A percentile compares a stretch with the other conserved stretches of the same genome.
These are phyloP conservation scores for Elanus axillaris DNA, from an alignment of 2,113 vertebrate species.

Conservation along the genomic window DNA sequence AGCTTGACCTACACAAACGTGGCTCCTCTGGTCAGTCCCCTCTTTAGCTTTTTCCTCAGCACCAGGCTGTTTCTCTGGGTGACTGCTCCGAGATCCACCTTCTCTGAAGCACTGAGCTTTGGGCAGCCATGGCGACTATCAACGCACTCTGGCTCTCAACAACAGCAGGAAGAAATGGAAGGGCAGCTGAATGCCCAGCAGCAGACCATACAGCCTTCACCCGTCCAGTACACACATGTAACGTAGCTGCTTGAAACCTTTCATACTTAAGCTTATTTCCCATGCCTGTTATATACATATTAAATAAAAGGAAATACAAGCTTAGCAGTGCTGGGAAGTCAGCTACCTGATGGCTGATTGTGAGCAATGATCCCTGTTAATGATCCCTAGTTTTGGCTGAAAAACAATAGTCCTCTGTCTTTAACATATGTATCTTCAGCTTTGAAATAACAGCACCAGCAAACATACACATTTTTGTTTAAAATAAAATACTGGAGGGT, in stretches of 20 bases:
- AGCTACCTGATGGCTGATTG: neutral
- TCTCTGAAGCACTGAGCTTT: neutral
- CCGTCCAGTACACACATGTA: neutral
- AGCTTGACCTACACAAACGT: neutral
- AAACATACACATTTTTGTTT: neutral
- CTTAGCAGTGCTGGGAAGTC: neutral
- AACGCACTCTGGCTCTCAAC: fast-evolving
- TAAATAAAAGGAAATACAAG: neutral
- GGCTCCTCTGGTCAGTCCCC: neutral
- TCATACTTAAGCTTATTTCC: neutral
- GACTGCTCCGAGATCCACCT: neutral
- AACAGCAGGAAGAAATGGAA: neutral
- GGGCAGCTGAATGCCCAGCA: neutral
- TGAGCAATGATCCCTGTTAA: too few relatives aligned
- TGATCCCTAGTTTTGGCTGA: neutral
- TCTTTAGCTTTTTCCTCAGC: neutral
- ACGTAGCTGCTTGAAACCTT: neutral
- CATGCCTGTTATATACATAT: neutral
- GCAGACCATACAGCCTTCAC: neutral
- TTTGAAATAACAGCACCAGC: neutral
- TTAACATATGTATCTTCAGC: neutral
- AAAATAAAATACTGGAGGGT: neutral
- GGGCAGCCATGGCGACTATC: neutral
- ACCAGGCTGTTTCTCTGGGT: neutral
- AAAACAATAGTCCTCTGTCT: neutral